Evolutionary conservation across 2,888 invertebrate genomes (phyloP), one percentile per base, ranked within the genome.

Genomic region (Heliconius ismenius): DNA sequence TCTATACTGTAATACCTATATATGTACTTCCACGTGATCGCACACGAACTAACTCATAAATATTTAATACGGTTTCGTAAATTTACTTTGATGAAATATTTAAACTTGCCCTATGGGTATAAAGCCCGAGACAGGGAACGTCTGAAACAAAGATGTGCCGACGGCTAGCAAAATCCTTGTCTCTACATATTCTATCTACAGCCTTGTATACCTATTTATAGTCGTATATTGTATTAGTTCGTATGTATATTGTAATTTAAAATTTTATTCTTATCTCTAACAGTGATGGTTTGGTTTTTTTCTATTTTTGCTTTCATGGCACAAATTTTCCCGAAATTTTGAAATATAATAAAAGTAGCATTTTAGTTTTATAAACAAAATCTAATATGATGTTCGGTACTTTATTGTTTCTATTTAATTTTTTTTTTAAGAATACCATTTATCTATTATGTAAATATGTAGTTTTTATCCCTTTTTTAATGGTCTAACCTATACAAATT

Each of bases 1-100:
- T 67, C 3, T 49, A 49, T 49, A 39, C n/a, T 32, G 54, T 70
- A 32, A 58, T 70, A 49, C 18, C 18, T 49, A 58, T 70, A 54
- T 70, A 26, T 26, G 26, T 26, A 58, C 36, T 70, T 70, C 32
- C 24, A 70, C 54, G 58, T 70, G 70, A 70, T 73, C 24, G 62
- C 62, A 39, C 73, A 73, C 26, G 39, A 43, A 62, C 60, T 73
- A 73, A 43, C 24, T 73, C 26, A 62, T 73, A 73, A 73, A 73
- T 73, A 73, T 73, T 73, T 73, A 73, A 73, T 73, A 73, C 36
- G 62, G 62, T 73, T 73, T 62, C 73, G 39, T 39, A 73, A 39
- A 73, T 73, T 73, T 62, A 62, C 73, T 73, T 73, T 73, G 73
- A 73, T 73, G 70, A 73, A 73, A 73, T 73, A 73, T 73, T 73